Evolutionary conservation across 2,888 invertebrate genomes (phyloP), one percentile per base, ranked within the genome.

Genomic region (Julus scanicus): DNA sequence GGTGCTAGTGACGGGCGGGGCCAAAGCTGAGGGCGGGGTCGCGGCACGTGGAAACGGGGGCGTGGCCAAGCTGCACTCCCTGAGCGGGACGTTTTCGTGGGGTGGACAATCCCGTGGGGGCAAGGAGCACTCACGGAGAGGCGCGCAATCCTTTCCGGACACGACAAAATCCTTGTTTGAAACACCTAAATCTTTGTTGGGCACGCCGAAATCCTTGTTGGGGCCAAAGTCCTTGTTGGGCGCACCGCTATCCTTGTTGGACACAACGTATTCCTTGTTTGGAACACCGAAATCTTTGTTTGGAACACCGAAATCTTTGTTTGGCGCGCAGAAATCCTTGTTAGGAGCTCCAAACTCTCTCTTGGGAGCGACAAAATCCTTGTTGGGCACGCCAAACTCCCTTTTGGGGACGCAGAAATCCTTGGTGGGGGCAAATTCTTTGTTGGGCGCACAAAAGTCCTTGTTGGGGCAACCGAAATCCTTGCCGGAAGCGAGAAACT

Each of bases 21-120:
- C 37, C n/a, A 37, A 63, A 39, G 87, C 29, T 13, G 87, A 39
- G 15, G 87, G 20, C 20, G 87, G 37, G 37, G 87, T 37, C 17
- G 71, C 63, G 37, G 86, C 48, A 88, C 9, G 49, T 84, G 84
- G 53, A 63, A 29, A 39, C 48, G 39, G 87, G 87, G 20, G 80
- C 63, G 63, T 44, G 37, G 40, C 40, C 40, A 84, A 44, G 37
- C n/a, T 63, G 63, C 63, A 63, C 63, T 63, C 63, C 20, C 20
- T 3, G 17, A 63, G 6, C n/a, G 20, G n/a, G 17, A 63, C 5
- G 63, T 63, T 63, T n/a, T 63, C 63, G 63, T 63, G n/a, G 63
- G 63, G 20, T 17, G 20, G n/a, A 63, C 63, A 83, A 83, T 83
- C 83, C 20, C 83, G 29, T 11, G 29, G 29, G 37, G 83, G 17